These are phyloP conservation scores for Limnephilus marmoratus DNA, from an alignment of 2,888 invertebrate genomes.

Conservation along the genomic window DNA sequence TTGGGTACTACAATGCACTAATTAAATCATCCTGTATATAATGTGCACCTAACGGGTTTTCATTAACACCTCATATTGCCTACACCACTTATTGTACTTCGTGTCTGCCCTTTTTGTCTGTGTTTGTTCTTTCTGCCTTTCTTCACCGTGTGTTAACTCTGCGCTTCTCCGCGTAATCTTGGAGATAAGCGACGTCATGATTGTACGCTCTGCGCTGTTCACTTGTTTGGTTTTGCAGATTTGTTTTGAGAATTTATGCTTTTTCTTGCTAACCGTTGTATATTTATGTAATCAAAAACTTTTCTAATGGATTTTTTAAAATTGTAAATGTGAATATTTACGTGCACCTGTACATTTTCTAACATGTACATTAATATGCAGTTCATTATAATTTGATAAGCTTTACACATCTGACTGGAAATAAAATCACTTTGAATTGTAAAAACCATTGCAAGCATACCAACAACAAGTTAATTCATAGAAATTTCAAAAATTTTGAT, in stretches of 20 bases:
- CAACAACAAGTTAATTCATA: not conserved
- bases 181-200: not conserved
- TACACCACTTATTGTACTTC: not conserved
- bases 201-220: not conserved
- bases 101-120: not conserved
- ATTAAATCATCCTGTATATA: conserved; percentile 40
- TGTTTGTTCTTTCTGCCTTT: not conserved
- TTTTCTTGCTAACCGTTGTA: not conserved
- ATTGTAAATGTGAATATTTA: not conserved
- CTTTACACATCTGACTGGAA: not conserved
- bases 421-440: not conserved
- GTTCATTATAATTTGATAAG: not conserved
- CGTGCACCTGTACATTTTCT: not conserved
- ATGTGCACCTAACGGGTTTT: conserved; percentile 18
- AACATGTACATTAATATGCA: not conserved
- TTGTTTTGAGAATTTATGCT: not conserved
- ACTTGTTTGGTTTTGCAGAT: not conserved
- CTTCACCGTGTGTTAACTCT: not conserved
- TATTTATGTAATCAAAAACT: not conserved
- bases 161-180: not conserved
- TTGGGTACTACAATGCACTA: conserved; percentile 71
- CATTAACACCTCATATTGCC: conserved; percentile 7
- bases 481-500: not conserved
- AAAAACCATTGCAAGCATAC: not conserved
- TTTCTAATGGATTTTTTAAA: not conserved